Conservation (phyloP, 2,888 invertebrate genomes). For the Tuta absoluta region DNA sequence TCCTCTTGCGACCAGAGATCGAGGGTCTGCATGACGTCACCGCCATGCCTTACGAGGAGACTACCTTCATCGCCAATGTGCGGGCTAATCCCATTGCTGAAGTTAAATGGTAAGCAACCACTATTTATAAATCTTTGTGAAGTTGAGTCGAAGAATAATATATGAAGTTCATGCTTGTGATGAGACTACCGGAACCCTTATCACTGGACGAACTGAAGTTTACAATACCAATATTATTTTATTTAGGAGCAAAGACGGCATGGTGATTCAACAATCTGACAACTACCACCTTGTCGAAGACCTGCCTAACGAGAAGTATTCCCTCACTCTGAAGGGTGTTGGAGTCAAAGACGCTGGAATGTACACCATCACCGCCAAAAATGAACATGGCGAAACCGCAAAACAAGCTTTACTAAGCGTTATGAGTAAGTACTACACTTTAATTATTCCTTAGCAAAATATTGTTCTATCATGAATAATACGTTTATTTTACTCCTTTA, state of each 20-base stretch:
- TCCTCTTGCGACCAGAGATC: conserved; percentile 89
- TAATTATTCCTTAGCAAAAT: not conserved
- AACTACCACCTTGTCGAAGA: conserved; percentile 83
- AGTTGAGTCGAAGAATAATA: too few relatives aligned
- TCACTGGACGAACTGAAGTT: not conserved
- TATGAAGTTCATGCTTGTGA: too few relatives aligned
- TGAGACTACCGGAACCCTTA: too few relatives aligned
- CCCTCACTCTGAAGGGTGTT: conserved; percentile 86
- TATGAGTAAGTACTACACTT: conserved; percentile 83
- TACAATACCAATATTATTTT: not conserved
- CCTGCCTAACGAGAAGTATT: conserved; percentile 83
- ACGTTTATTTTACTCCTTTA: too few relatives aligned
- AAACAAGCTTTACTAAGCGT: conserved; percentile 86
- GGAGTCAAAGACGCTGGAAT: conserved; percentile 87
- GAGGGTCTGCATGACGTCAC: conserved; percentile 87
- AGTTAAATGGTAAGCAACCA: conserved; percentile 86
- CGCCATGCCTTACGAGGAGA: conserved; percentile 88
- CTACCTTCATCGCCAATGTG: conserved; percentile 89
- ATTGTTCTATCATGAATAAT: too few relatives aligned
- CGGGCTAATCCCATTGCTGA: conserved; percentile 95
- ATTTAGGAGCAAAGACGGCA: conserved; percentile 83
- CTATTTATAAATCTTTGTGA: not conserved
- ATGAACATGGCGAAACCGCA: conserved; percentile 87
- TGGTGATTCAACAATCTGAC: conserved; percentile 81
- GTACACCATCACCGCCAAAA: conserved; percentile 89